phyloP scores from a whole-genome alignment of 1,140 invertebrate species.

The Nephila pilipes region DNA sequence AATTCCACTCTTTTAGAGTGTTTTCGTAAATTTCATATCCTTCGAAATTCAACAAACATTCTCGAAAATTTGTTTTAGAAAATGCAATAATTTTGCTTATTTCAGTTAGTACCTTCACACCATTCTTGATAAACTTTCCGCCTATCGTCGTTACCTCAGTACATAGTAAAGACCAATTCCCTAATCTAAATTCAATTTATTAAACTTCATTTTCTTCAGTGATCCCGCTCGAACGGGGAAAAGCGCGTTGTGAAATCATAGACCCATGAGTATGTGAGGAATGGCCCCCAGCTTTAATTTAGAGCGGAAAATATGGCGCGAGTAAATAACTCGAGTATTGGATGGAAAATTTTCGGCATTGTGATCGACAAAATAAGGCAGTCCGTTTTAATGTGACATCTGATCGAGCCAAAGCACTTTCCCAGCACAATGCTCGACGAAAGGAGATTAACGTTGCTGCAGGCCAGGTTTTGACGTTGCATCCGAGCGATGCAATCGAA shows the following conservation, averaged over 20 bases:
- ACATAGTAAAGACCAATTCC: background rate
- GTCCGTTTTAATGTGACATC: slow-evolving; percentile 51
- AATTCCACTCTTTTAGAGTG: no score
- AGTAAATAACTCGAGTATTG: slow-evolving; percentile 37
- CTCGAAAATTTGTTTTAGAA: no score
- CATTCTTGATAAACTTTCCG: no score
- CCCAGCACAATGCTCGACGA: background rate
- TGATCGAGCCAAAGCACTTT: slow-evolving; percentile 12
- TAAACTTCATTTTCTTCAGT: slow-evolving; percentile 7
- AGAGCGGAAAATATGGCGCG: background rate
- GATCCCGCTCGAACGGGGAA: background rate
- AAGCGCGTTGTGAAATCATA: background rate
- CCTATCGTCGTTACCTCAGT: background rate
- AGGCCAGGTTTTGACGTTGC: slow-evolving; percentile 33
- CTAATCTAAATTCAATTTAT: slow-evolving; percentile 13
- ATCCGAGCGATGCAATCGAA: slow-evolving; percentile 2
- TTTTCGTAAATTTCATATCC: no score
- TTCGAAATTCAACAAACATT: no score
- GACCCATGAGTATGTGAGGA: background rate
- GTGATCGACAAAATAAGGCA: background rate
- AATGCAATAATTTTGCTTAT: no score
- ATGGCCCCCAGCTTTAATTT: slow-evolving; percentile 53
- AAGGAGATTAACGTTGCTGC: background rate
- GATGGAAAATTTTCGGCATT: background rate
- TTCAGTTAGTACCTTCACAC: no score